A percentile compares a stretch with the other conserved stretches of the same genome.
phyloP scores from a whole-genome alignment of 2,888 invertebrate species.

The Mythimna lalbum region DNA sequence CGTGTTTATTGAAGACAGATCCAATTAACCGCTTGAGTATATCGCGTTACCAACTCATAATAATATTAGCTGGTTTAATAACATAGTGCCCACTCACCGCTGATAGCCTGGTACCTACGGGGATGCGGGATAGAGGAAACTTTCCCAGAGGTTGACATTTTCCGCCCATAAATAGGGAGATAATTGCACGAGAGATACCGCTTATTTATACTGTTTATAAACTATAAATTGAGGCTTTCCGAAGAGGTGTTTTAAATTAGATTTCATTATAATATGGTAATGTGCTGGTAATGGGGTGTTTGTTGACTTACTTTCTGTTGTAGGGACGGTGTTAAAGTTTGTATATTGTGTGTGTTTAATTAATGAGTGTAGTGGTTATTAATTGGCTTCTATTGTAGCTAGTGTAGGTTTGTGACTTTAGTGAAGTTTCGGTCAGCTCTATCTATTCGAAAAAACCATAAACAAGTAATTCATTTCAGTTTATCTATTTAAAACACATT shows the following conservation, averaged over 20 bases:
- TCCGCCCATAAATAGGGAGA: slow-evolving; percentile 80
- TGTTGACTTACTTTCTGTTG: slow-evolving; percentile 30
- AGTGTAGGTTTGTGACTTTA: background rate
- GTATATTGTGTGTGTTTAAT: slow-evolving; percentile 22
- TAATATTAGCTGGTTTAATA: slow-evolving; percentile 77
- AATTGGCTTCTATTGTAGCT: background rate
- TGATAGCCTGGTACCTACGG: slow-evolving; percentile 25
- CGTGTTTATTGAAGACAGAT: slow-evolving; percentile 53
- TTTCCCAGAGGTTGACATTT: slow-evolving; percentile 79
- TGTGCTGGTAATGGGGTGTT: slow-evolving; percentile 33
- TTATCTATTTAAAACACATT: background rate
- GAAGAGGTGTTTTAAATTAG: slow-evolving; percentile 55
- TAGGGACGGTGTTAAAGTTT: background rate
- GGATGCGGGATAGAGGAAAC: slow-evolving; percentile 63
- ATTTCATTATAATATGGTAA: slow-evolving; percentile 50
- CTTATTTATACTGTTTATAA: slow-evolving; percentile 77
- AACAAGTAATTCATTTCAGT: background rate
- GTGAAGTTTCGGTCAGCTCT: background rate
- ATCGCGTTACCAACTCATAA: slow-evolving; percentile 69
- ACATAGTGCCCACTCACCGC: slow-evolving; percentile 65
- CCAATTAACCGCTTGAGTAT: slow-evolving; percentile 64
- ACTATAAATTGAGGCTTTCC: slow-evolving; percentile 66
- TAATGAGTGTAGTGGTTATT: slow-evolving; percentile 1
- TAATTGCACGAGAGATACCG: slow-evolving; percentile 83
- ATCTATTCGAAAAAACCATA: background rate